phyloP scores from a whole-genome alignment of 1,140 invertebrate genomes.

The Coboldia fuscipes region DNA sequence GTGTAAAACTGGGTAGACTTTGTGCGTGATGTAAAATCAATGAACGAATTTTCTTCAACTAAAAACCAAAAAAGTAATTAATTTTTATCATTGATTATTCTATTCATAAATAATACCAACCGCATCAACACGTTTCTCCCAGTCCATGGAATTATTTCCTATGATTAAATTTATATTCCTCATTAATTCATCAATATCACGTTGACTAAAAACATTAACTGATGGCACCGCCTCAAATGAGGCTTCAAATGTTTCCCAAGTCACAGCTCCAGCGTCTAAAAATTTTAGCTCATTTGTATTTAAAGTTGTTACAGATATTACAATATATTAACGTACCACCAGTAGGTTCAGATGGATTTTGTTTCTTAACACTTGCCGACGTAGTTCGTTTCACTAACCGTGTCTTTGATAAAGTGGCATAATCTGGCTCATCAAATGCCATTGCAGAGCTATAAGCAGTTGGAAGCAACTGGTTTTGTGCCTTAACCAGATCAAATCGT shows the following conservation, averaged over 20 bases:
- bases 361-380: conserved; percentile 4
- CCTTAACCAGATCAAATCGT: conserved; percentile 72
- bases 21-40: conserved; percentile 58
- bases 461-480: conserved; percentile 54
- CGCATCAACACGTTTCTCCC: conserved; percentile 79
- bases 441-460: conserved; percentile 24
- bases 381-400: conserved; percentile 14
- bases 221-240: conserved; percentile 68
- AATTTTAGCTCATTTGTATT: too few species aligned
- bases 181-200: conserved; percentile 69
- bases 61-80: conserved; percentile 5
- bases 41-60: conserved; percentile 70
- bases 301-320: too few species aligned
- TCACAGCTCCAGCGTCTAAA: conserved; percentile 66
- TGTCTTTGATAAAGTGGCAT: conserved; percentile 11
- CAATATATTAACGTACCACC: conserved; percentile 3
- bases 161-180: conserved; percentile 52
- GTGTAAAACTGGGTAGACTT: conserved; percentile 58
- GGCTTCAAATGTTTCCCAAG: conserved; percentile 68
- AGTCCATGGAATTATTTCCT: conserved; percentile 63
- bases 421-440: conserved; percentile 14
- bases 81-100: neutral
- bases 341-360: too few species aligned
- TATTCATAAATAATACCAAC: conserved; percentile 27
- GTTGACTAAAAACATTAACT: conserved; percentile 58